Conservation (phyloP, 2,888 invertebrate species). For the Cybosia mesomella region DNA sequence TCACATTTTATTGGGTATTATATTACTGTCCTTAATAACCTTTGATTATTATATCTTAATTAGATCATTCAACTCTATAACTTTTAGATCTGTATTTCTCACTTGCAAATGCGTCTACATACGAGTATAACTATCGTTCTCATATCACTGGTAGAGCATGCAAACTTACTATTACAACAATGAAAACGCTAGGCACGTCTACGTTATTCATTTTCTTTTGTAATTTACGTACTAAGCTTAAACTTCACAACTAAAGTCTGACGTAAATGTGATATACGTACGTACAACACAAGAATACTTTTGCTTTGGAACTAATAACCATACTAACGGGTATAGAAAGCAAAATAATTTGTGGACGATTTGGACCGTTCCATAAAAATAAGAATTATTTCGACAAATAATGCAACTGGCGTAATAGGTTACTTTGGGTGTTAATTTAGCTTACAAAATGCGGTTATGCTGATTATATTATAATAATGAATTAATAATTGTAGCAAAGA, state of each 20-base stretch:
- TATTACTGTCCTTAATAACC: no score
- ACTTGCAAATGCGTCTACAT: not conserved
- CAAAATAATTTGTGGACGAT: constrained; percentile 9
- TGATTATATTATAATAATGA: not conserved
- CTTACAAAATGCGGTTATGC: not conserved
- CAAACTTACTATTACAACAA: not conserved
- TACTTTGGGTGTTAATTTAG: not conserved
- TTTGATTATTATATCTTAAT: no score
- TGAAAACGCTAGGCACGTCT: not conserved
- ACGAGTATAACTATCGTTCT: not conserved
- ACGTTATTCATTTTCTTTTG: constrained; percentile 28
- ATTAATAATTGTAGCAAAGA: not conserved
- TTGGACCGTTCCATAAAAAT: not conserved
- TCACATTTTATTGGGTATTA: no score
- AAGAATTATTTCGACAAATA: not conserved
- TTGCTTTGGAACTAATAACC: constrained; percentile 26
- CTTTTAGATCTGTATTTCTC: no score
- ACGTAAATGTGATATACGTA: constrained; percentile 28
- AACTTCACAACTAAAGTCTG: constrained; percentile 25
- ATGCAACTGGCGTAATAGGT: not conserved
- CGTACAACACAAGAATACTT: constrained; percentile 23
- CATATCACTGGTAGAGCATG: not conserved
- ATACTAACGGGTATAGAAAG: not conserved
- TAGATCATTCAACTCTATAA: no score
- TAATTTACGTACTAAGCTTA: constrained; percentile 26